Evolutionary conservation across 2,888 invertebrate species (phyloP).

Genomic region (Caenorhabditis japonica): DNA sequence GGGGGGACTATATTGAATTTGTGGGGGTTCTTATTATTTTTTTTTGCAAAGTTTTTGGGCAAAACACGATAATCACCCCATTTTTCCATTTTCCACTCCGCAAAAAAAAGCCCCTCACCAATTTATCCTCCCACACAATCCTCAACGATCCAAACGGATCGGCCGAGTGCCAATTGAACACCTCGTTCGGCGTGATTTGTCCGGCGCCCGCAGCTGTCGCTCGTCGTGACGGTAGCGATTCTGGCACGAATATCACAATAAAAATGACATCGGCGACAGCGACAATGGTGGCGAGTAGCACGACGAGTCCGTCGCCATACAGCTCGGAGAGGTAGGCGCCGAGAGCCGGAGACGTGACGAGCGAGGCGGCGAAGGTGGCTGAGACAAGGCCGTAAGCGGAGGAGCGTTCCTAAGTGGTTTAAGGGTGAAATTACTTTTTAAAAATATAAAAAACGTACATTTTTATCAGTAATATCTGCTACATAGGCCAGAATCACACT

Average conservation of each 20-base stretch:
- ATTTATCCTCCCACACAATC: constrained; percentile 67
- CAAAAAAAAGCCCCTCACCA: too few species aligned
- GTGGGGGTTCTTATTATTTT: too few species aligned
- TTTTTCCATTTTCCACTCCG: too few species aligned
- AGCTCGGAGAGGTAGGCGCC: constrained; percentile 84
- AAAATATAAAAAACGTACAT: constrained; percentile 30
- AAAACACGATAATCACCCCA: too few species aligned
- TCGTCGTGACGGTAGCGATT: constrained; percentile 95
- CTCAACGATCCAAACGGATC: constrained; percentile 86
- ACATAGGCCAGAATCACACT: constrained; percentile 99
- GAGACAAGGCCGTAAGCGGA: constrained; percentile 82
- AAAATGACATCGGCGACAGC: constrained; percentile 97
- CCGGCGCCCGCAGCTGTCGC: background rate
- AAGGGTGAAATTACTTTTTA: too few species aligned
- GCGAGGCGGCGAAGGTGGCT: constrained; percentile 97
- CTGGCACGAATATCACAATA: constrained; percentile 96
- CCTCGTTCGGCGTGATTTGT: constrained; percentile 48
- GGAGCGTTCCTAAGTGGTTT: constrained; percentile 65
- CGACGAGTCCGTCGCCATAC: constrained; percentile 88
- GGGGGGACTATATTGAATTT: too few species aligned
- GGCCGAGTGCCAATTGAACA: constrained; percentile 92
- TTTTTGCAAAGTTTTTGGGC: too few species aligned
- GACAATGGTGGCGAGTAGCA: constrained; percentile 89
- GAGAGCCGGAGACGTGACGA: constrained; percentile 97
- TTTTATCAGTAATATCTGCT: constrained; percentile 96